These are phyloP conservation scores for Chouioia cunea DNA, from an alignment of 2,888 invertebrate genomes.

Conservation along the genomic window DNA sequence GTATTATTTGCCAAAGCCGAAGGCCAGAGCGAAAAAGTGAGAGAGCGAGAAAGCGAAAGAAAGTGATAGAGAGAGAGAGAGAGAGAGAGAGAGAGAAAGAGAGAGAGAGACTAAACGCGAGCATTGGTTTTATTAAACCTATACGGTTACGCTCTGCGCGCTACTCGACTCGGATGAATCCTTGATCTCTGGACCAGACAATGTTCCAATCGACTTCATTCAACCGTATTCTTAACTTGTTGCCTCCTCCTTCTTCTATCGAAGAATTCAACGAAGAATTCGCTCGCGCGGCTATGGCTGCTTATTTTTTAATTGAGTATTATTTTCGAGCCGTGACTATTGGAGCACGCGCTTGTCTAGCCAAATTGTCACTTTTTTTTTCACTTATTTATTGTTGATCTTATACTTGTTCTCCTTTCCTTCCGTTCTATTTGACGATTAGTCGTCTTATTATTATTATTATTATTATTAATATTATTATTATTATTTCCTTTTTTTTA, in stretches of 20 bases:
- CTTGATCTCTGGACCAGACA: conserved; percentile 29
- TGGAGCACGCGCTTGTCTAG: not conserved
- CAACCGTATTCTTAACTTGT: no score
- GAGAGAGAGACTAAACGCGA: no score
- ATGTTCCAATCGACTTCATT: not conserved
- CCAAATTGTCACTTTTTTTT: conserved; percentile 7
- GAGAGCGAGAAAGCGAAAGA: no score
- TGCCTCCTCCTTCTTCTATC: no score
- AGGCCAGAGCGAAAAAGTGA: not conserved
- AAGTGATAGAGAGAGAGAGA: no score
- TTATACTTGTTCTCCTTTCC: not conserved
- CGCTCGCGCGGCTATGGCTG: no score
- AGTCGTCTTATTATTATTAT: no score
- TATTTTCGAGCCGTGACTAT: conserved; percentile 10
- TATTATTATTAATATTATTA: conserved; percentile 34
- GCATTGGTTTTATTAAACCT: no score
- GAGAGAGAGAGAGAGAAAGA: no score
- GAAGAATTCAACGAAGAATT: no score
- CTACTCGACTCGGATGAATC: not conserved
- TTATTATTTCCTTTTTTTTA: conserved; percentile 36
- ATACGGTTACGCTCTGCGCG: no score
- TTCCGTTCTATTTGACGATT: no score
- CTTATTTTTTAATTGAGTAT: conserved; percentile 24
- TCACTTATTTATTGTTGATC: conserved; percentile 34
- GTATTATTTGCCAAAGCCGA: conserved; percentile 44